Base-by-base conservation (phyloP, 2,888 invertebrate species). In the Oscheius sp. region DNA sequence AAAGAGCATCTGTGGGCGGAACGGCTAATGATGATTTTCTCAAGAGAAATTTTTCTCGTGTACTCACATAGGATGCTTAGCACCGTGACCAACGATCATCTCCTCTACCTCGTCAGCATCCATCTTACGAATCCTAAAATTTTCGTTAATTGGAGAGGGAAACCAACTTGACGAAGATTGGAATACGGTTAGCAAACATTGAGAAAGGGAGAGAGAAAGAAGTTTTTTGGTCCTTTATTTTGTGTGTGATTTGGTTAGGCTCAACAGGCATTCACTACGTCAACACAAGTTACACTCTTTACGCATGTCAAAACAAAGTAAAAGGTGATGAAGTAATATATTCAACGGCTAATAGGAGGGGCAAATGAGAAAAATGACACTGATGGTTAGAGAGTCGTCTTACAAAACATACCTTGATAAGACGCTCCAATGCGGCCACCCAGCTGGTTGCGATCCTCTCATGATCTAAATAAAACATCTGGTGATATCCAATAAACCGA, bases 341-440 rank as follows among this genome's bases (percentile, higher is more conserved):
- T n/a, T n/a, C n/a, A n/a, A n/a, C n/a, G n/a, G n/a, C n/a, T n/a
- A n/a, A n/a, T n/a, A n/a, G n/a, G n/a, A n/a, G n/a, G n/a, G n/a
- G n/a, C n/a, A 59, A 59, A 59, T 26, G 59, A 59, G 59, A 44
- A 59, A 59, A 24, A 59, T 59, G 59, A 59, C 26, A 59, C 59
- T 59, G 56, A 41, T 22, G 26, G 44, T 33, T 20, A 32, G 30
- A 54, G 33, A 33, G n/a, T 24, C 54, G 30, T 5, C 33, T 17
- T 17, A 33, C 32, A 20, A 44, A 36, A 49, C 49, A 17, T 38
- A 64, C 63, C 63, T 64, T 32, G 63, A 64, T 28, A 64, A 36
- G 51, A 64, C 49, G 36, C 63, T 64, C 63, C 63, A 64, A 30
- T 64, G 63, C 51, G 63, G 63, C 63, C 63, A 64, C 20, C 51